Conservation (phyloP, 2,888 invertebrate species). For the Luperina nickerlii region DNA sequence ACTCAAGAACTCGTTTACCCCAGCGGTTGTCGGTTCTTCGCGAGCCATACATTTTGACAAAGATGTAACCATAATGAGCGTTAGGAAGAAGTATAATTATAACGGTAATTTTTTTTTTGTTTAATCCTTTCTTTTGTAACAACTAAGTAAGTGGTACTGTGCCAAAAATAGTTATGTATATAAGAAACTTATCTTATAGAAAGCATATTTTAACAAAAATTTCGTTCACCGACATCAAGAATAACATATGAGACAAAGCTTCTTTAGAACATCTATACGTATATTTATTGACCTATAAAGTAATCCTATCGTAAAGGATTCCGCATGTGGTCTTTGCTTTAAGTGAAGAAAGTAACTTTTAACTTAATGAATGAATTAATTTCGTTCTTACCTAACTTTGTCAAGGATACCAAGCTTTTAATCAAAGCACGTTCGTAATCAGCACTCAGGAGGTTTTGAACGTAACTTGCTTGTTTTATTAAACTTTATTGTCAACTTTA, state of each 20-base stretch:
- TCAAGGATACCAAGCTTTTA: slow-evolving; percentile 39
- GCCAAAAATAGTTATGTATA: background rate
- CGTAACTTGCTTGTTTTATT: slow-evolving; percentile 7
- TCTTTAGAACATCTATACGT: background rate
- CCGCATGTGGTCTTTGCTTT: accelerated
- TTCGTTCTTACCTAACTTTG: background rate
- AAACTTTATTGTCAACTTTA: slow-evolving; percentile 4
- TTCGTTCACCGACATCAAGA: background rate
- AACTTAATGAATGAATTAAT: background rate
- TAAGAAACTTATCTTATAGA: background rate
- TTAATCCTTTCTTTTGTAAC: background rate
- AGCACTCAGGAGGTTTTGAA: slow-evolving; percentile 9
- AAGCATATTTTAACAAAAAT: background rate
- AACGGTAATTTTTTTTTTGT: background rate
- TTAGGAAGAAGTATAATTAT: background rate
- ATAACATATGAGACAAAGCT: background rate
- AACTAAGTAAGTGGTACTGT: background rate
- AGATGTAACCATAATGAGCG: background rate
- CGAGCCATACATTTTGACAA: no score
- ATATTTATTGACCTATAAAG: background rate
- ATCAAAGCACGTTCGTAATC: slow-evolving; percentile 6
- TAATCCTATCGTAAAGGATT: background rate
- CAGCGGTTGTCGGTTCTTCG: no score
- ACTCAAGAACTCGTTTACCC: no score
- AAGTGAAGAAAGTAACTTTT: background rate